Conservation (phyloP, 2,113 vertebrate genomes). For the Marmota monax region DNA sequence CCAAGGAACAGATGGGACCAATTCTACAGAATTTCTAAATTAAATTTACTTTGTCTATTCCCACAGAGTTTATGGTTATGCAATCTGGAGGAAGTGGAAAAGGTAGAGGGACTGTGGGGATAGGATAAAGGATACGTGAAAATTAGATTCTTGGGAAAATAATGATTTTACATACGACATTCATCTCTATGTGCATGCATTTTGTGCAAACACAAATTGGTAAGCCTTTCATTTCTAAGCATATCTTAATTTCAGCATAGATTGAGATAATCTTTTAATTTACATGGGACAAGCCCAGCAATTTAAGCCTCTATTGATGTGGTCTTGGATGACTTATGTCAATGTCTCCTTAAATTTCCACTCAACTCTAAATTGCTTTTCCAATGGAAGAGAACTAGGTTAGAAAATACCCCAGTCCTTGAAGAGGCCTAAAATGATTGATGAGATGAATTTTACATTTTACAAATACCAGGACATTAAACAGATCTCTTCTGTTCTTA, state of each 20-base stretch:
- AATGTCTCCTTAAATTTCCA: neutral
- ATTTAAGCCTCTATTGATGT: neutral
- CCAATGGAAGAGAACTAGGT: neutral
- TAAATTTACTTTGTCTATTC: neutral
- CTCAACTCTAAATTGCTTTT: neutral
- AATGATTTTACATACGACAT: neutral
- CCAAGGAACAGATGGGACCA: neutral
- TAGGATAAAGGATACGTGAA: neutral
- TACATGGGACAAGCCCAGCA: neutral
- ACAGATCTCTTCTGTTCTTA: neutral
- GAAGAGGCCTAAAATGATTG: neutral
- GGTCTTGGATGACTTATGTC: neutral
- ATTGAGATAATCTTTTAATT: neutral
- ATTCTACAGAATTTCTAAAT: neutral
- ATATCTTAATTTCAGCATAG: neutral
- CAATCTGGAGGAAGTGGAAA: neutral
- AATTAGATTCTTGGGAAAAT: too few relatives aligned
- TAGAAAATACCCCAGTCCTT: neutral
- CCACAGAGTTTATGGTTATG: neutral
- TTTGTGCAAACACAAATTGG: neutral
- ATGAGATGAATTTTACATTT: neutral
- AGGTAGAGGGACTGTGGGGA: accelerated
- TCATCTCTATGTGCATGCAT: neutral
- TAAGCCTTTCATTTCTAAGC: neutral
- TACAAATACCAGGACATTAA: neutral